Evolutionary conservation across 2,113 vertebrate genomes (phyloP).

Genomic region (Hipposideros armiger): DNA sequence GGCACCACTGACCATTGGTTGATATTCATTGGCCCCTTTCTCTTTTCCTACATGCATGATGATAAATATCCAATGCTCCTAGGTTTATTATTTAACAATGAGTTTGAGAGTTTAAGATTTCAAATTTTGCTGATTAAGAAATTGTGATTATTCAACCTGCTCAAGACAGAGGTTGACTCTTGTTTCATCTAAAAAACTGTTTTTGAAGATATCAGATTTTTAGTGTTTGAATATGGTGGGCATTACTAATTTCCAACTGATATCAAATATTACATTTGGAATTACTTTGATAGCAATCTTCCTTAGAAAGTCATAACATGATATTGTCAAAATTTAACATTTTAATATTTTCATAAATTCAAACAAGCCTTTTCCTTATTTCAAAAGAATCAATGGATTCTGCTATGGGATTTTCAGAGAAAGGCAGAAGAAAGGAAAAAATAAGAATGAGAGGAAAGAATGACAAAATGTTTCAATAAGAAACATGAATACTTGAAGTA

Average conservation of each 20-base stretch:
- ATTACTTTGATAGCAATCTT: constrained; percentile 7
- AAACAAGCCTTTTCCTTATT: neutral
- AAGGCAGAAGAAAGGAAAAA: neutral
- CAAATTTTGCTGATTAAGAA: neutral
- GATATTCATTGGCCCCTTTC: neutral
- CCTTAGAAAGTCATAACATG: neutral
- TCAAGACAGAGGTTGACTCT: neutral
- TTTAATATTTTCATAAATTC: neutral
- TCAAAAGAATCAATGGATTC: neutral
- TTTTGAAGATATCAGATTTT: neutral
- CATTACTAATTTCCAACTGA: neutral
- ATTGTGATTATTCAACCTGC: neutral
- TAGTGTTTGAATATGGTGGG: neutral
- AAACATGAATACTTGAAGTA: neutral
- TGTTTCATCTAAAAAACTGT: neutral
- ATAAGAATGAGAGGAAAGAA: neutral
- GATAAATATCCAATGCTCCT: neutral
- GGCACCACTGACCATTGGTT: too few species aligned
- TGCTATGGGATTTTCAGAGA: neutral
- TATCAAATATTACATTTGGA: neutral
- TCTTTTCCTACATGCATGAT: neutral
- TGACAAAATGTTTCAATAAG: neutral
- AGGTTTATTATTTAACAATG: neutral
- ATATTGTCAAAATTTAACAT: neutral
- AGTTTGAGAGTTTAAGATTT: neutral